These are phyloP conservation scores for Nanorana parkeri DNA, from an alignment of 2,113 vertebrate genomes.

Conservation along the genomic window DNA sequence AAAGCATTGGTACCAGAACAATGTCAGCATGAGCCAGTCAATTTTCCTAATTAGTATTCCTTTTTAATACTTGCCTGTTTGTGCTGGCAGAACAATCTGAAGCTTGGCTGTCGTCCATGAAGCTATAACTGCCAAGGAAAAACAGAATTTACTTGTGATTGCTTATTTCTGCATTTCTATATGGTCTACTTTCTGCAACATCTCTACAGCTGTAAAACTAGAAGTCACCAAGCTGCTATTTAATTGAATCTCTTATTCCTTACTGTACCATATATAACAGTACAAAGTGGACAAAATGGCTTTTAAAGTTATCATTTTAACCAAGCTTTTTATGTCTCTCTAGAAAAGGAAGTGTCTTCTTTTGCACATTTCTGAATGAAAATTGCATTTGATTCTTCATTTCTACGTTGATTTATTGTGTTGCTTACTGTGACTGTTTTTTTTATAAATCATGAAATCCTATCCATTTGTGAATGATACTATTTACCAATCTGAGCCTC, in stretches of 20 bases:
- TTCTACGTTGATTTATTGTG: too few species aligned
- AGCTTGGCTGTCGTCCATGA: not conserved
- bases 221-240: not conserved
- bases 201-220: slow-evolving; percentile 42
- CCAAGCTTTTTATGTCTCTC: too few species aligned
- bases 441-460: too few species aligned
- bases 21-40: slow-evolving; percentile 60
- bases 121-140: slow-evolving; percentile 49
- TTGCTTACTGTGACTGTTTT: too few species aligned
- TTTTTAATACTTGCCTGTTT: slow-evolving; percentile 60
- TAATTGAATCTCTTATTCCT: slow-evolving; percentile 47
- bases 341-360: too few species aligned
- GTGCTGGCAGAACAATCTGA: slow-evolving; percentile 53
- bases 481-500: too few species aligned
- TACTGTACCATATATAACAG: not conserved
- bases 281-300: not conserved
- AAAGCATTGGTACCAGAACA: slow-evolving; percentile 56
- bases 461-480: too few species aligned
- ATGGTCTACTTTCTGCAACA: slow-evolving; percentile 28
- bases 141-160: slow-evolving; percentile 49
- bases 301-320: too few species aligned
- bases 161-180: slow-evolving; percentile 49
- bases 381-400: too few species aligned
- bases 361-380: too few species aligned
- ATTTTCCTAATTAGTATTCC: slow-evolving; percentile 66